phyloP scores from a whole-genome alignment of 2,888 invertebrate genomes.

The Corbicula japonica region DNA sequence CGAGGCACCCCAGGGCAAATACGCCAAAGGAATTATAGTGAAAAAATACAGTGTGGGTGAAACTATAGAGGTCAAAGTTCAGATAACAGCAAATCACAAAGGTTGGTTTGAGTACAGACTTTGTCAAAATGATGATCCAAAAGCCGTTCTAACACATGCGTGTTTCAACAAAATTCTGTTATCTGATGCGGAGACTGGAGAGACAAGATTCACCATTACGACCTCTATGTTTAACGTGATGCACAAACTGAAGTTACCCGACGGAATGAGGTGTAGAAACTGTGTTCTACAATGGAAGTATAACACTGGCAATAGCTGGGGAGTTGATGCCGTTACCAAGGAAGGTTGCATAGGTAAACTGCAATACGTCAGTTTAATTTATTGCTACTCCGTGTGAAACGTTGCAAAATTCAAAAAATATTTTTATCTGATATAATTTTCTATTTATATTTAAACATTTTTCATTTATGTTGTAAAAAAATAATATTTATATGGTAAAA shows the following conservation, averaged over 20 bases:
- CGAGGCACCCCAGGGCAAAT: slow-evolving; percentile 63
- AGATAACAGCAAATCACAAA: slow-evolving; percentile 68
- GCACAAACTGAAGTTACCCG: slow-evolving; percentile 88
- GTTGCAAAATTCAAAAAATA: neutral
- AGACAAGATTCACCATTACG: slow-evolving; percentile 48
- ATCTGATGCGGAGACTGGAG: slow-evolving; percentile 29
- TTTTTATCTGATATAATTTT: neutral
- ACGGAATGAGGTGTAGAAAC: slow-evolving; percentile 92
- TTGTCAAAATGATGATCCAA: slow-evolving; percentile 44
- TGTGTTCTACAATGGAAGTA: slow-evolving; percentile 96
- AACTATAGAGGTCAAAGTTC: slow-evolving; percentile 48
- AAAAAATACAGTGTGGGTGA: slow-evolving; percentile 43
- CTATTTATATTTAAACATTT: neutral
- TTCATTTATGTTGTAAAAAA: neutral
- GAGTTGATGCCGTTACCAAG: slow-evolving; percentile 8
- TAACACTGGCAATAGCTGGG: slow-evolving; percentile 89
- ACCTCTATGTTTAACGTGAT: slow-evolving; percentile 34
- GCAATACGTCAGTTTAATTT: neutral
- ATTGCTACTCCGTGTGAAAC: neutral
- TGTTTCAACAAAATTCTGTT: slow-evolving; percentile 77
- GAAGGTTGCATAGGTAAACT: slow-evolving; percentile 43
- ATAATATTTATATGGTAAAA: neutral
- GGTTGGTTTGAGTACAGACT: slow-evolving; percentile 60
- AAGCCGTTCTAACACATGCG: slow-evolving; percentile 68
- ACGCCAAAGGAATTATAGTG: slow-evolving; percentile 62